These are phyloP conservation scores for Ormyrus pomaceus DNA, from an alignment of 2,888 invertebrate genomes.

Conservation along the genomic window DNA sequence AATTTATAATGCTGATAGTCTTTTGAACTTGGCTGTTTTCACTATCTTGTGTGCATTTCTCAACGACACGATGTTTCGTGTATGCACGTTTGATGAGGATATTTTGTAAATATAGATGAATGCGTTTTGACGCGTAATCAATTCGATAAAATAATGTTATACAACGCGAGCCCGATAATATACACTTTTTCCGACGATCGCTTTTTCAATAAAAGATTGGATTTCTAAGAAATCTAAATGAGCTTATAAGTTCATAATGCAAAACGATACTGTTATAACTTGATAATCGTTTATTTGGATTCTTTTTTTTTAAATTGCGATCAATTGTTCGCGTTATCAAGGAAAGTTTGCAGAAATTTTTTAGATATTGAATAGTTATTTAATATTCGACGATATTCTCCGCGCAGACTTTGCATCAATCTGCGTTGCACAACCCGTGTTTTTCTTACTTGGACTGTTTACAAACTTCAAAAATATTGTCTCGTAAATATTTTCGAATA, in stretches of 20 bases:
- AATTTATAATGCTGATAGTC: conserved; percentile 21
- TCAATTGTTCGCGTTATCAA: too few relatives aligned
- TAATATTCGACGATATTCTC: too few relatives aligned
- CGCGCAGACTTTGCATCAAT: too few relatives aligned
- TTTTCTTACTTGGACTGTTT: too few relatives aligned
- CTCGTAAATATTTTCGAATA: too few relatives aligned
- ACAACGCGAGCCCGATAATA: conserved; percentile 28
- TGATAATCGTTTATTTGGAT: too few relatives aligned
- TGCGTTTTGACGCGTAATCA: conserved; percentile 29
- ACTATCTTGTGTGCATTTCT: conserved; percentile 29
- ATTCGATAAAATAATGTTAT: conserved; percentile 43
- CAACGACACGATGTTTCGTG: conserved; percentile 22
- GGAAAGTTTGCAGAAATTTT: too few relatives aligned
- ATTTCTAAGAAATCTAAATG: neutral
- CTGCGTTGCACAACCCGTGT: too few relatives aligned
- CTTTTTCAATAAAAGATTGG: conserved; percentile 3
- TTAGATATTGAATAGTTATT: too few relatives aligned
- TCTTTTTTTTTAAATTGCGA: too few relatives aligned
- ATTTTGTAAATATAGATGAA: conserved; percentile 31
- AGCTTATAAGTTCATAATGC: too few relatives aligned
- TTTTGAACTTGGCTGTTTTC: conserved; percentile 37
- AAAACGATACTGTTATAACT: too few relatives aligned
- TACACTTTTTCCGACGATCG: neutral
- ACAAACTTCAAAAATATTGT: neutral
- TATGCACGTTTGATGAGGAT: neutral